Evolutionary conservation across 2,797 vertebrate genomes (phyloP).

Genomic region (Clangula hyemalis): DNA sequence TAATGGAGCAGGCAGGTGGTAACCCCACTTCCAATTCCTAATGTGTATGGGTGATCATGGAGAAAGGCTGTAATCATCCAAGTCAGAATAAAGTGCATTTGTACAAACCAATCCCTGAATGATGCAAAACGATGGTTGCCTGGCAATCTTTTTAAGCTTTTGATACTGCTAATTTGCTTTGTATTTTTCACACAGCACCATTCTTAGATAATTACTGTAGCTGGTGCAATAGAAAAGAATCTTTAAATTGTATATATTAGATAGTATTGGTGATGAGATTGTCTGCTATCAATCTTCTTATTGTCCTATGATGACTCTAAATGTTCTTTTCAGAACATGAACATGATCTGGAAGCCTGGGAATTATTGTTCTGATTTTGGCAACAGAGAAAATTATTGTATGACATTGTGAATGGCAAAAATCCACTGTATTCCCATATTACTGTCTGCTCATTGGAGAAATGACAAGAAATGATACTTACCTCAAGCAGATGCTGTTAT

Average conservation of each 20-base stretch:
- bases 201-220: background rate
- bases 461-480: background rate
- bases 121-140: slow-evolving; percentile 43
- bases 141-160: slow-evolving; percentile 52
- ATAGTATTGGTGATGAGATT: background rate
- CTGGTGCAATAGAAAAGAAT: slow-evolving; percentile 8
- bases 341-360: background rate
- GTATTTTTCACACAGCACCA: slow-evolving; percentile 38
- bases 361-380: slow-evolving; percentile 12
- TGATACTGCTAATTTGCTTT: slow-evolving; percentile 44
- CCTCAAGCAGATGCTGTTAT: slow-evolving; percentile 1
- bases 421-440: background rate
- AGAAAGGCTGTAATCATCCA: slow-evolving; percentile 54
- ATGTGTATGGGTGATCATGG: background rate
- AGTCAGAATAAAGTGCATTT: slow-evolving; percentile 48
- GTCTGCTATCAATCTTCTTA: slow-evolving; percentile 9
- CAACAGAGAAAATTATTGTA: background rate
- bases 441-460: background rate
- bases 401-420: background rate
- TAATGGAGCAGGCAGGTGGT: slow-evolving; percentile 44
- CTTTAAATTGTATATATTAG: slow-evolving; percentile 29
- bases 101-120: background rate
- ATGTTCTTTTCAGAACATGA: background rate
- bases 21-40: slow-evolving; percentile 34
- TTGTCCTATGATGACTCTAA: slow-evolving; percentile 31